Evolutionary conservation across 2,113 vertebrate species (phyloP), one percentile per base, ranked within the genome.

Genomic region (Gavialis gangeticus): DNA sequence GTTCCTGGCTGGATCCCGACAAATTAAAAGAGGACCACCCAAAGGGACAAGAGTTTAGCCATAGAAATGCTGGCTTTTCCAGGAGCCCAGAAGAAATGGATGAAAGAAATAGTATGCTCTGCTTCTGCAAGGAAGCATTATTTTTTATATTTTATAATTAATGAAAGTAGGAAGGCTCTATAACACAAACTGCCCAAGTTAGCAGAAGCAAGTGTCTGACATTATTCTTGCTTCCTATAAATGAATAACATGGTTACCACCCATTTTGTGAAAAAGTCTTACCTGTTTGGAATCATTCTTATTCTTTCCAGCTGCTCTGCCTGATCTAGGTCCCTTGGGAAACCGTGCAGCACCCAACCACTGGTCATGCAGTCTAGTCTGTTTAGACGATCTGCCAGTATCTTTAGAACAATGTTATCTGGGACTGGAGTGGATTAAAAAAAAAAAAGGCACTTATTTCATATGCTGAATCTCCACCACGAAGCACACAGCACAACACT

Each of bases 271-370:
- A 3, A 15, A 34, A 2, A 56, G 1, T 17, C 95, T 97, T 75
- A 99, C 99, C 99, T 99, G 98, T 99, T 99, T 82, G 99, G 98
- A 55, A 69, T 76, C 63, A 98, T 92, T 55, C 96, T 97, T 6
- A 94, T 60, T 27, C 82, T 90, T 1, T 95, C 80, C 91, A 99
- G 98, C 91, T 94, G 34, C 14, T 91, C 69, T 1, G 97, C 99
- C 97, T 99, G 98, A 54, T 98, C 94, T 25, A 87, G 1, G 59
- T 98, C 97, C 37, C 92, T 94, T 0, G 99, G 99, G 97, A 98
- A 98, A 87, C 98, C 98, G 0, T 97, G 96, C 5, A 99, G 96
- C 86, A 99, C 98, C 98, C 98, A 99, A 1, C 99, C 99, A 1
- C 27, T 85, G 71, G 88, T 93, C 79, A 96, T 4, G 88, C 98